Evolutionary conservation across 2,113 vertebrate genomes (phyloP).

Genomic region (Vanacampus margaritifer): DNA sequence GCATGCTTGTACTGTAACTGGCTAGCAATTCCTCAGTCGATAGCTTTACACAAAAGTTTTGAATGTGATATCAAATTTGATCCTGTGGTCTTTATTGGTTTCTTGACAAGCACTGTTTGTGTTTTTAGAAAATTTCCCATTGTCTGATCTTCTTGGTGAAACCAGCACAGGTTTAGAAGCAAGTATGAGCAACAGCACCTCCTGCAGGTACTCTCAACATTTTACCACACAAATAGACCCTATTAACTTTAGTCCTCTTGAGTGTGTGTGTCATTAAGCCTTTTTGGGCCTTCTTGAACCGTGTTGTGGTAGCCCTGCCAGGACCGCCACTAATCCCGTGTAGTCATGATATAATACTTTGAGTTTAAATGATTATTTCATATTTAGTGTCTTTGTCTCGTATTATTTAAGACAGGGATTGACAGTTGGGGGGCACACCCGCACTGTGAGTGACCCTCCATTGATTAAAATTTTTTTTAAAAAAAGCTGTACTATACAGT

Average conservation of each 20-base stretch:
- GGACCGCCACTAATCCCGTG: too few species aligned
- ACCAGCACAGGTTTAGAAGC: conserved; percentile 92
- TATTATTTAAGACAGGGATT: not conserved
- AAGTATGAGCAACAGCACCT: conserved; percentile 86
- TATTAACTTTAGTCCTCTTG: not conserved
- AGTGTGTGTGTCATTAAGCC: too few species aligned
- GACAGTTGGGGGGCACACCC: too few species aligned
- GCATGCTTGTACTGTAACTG: conserved; percentile 1
- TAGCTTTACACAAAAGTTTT: not conserved
- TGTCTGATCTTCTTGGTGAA: conserved; percentile 89
- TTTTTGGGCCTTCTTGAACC: too few species aligned
- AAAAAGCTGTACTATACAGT: too few species aligned
- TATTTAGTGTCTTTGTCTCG: not conserved
- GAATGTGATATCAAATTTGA: not conserved
- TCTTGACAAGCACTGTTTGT: conserved; percentile 16
- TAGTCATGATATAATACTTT: too few species aligned
- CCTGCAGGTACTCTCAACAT: conserved; percentile 77
- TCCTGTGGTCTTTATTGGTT: not conserved
- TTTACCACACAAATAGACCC: not conserved
- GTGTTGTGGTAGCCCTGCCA: too few species aligned
- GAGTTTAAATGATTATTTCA: not conserved
- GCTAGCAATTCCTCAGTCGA: not conserved
- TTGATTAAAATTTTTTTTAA: too few species aligned
- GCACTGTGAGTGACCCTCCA: too few species aligned
- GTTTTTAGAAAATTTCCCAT: conserved; percentile 87